phyloP scores from a whole-genome alignment of 2,113 vertebrate species.

The Tachycineta bicolor region DNA sequence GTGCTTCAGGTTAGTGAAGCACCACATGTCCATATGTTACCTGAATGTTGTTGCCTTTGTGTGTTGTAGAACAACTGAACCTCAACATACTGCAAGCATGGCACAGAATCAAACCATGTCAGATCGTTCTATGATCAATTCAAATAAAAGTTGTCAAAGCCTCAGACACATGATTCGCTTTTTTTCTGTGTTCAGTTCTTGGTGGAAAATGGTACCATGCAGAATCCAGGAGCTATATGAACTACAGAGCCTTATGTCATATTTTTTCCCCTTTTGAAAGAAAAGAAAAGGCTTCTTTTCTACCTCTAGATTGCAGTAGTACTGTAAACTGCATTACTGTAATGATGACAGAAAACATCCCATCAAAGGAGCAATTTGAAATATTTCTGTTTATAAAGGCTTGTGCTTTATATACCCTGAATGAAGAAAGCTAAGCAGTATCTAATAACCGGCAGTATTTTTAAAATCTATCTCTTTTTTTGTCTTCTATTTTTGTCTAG shows the following conservation, averaged over 20 bases:
- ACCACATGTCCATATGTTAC: background rate
- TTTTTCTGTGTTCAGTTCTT: background rate
- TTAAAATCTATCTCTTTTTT: background rate
- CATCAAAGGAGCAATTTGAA: background rate
- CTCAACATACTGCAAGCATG: background rate
- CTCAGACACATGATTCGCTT: background rate
- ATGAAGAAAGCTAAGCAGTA: background rate
- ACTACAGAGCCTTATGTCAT: background rate
- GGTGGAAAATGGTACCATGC: background rate
- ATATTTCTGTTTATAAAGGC: background rate
- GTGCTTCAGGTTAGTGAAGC: background rate
- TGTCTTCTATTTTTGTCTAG: accelerated
- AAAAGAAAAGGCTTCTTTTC: background rate
- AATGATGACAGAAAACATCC: background rate
- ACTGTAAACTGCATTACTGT: background rate
- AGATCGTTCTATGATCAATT: conserved; percentile 1
- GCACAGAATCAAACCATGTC: background rate
- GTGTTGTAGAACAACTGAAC: background rate
- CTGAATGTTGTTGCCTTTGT: background rate
- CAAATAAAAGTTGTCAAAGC: background rate
- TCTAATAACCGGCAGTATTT: background rate
- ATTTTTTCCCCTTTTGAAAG: background rate
- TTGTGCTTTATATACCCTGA: background rate
- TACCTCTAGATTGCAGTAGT: background rate
- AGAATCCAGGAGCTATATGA: background rate